A percentile compares a stretch with the other conserved stretches of the same genome.
These are phyloP conservation scores for Sinodicranocentrus sp. DNA, from an alignment of 2,888 invertebrate genomes.

Conservation along the genomic window DNA sequence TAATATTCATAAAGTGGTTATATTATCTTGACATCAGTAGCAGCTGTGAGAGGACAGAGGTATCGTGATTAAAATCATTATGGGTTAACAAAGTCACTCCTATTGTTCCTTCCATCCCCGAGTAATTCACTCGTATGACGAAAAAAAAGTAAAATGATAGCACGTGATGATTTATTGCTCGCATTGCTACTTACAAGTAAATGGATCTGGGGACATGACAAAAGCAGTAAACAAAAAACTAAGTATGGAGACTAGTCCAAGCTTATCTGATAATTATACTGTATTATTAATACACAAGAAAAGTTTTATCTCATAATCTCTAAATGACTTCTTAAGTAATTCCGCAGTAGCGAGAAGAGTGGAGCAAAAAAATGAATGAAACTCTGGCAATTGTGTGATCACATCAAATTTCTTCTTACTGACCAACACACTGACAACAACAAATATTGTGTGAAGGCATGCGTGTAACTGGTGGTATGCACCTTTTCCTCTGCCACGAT, in stretches of 20 bases:
- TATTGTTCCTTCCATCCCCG: neutral
- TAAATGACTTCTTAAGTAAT: constrained; percentile 26
- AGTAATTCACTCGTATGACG: constrained; percentile 12
- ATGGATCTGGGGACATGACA: constrained; percentile 28
- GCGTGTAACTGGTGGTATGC: neutral
- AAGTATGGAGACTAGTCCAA: too few species aligned
- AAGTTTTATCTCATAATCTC: too few species aligned
- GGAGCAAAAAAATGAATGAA: neutral
- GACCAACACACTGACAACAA: constrained; percentile 18
- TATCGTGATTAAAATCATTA: constrained; percentile 10
- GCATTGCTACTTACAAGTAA: constrained; percentile 4
- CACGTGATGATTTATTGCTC: constrained; percentile 35
- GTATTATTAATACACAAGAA: too few species aligned
- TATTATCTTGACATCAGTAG: too few species aligned
- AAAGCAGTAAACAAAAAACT: constrained; percentile 30
- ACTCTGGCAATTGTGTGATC: neutral
- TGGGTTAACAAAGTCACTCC: neutral
- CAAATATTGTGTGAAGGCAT: neutral
- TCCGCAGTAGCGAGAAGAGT: neutral
- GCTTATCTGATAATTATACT: constrained; percentile 22
- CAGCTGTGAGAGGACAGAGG: neutral
- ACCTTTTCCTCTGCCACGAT: too few species aligned
- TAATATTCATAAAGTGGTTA: too few species aligned
- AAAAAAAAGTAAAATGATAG: constrained; percentile 3
- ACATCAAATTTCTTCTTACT: constrained; percentile 22